Conservation (phyloP, 1,140 invertebrate genomes). For the Bombus picipes region DNA sequence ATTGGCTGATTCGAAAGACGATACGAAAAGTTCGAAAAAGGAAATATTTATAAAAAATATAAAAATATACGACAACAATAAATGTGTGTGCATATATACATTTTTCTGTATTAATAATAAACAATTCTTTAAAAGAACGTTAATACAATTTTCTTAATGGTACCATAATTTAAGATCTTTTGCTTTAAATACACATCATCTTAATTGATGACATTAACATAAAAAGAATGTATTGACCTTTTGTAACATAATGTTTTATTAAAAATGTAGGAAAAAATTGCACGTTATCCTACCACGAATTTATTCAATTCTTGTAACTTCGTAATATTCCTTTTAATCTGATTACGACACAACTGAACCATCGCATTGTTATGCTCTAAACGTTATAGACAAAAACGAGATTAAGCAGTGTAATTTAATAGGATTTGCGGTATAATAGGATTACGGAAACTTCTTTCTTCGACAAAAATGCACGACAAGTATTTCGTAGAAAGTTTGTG, state of each 20-base stretch:
- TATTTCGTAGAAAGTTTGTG: not conserved
- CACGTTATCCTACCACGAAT: too few species aligned
- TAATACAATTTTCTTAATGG: not conserved
- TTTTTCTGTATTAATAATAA: not conserved
- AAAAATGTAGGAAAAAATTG: not conserved
- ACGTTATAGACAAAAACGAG: not conserved
- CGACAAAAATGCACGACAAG: not conserved
- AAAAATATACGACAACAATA: not conserved
- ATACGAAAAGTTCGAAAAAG: not conserved
- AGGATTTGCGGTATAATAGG: not conserved
- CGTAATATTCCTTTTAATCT: not conserved
- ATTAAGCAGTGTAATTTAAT: not conserved
- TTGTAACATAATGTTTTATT: too few species aligned
- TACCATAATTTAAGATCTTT: not conserved
- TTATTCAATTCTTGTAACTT: not conserved
- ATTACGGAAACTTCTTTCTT: not conserved
- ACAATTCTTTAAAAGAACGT: not conserved
- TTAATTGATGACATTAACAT: not conserved
- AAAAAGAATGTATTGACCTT: fast-evolving
- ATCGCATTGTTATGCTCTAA: not conserved
- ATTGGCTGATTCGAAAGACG: not conserved
- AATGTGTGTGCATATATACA: too few species aligned
- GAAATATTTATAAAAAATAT: not conserved
- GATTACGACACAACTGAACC: not conserved
- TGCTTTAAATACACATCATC: not conserved